Evolutionary conservation across 2,113 vertebrate species (phyloP), one percentile per base, ranked within the genome.

Genomic region (Cichladusa arquata): DNA sequence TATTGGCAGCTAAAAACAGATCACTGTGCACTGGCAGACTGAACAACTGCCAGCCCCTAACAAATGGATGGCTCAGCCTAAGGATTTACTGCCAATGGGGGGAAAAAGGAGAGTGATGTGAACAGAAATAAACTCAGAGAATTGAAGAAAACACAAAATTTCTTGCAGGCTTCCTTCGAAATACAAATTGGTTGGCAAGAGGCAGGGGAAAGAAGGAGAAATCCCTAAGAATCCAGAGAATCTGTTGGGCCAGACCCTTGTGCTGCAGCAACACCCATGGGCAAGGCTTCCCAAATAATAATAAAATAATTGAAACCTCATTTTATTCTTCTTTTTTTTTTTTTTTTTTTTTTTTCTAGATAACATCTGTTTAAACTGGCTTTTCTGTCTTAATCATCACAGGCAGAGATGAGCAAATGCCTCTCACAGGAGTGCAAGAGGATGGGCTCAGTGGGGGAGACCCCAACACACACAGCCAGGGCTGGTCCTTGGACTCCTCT

Each of bases 1-100:
- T 94, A 97, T 96, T 97, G 97, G 96, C 96, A 96, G 93, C 93
- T 94, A 87, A 93, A 92, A 96, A 93, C 92, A 90, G 94, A 97
- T 97, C 87, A 71, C 82, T 54, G 40, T 9, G 40, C 87, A 36
- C 91, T 89, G 92, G 71, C 60, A 96, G 94, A 81, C 86, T 90
- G 96, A 97, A 53, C 82, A 93, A 74, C 95, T 97, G 97, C 95
- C 96, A 96, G 0, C 77, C 50, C 62, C 70, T 90, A 96, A 97
- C 93, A 89, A 96, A 97, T 95, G 90, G 85, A 96, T 95, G 83
- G 92, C 92, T 95, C 91, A 87, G 73, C 76, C 78, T 31, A 85
- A 96, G 92, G 96, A 97, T 96, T 97, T 97, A 97, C 95, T 96
- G 94, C 96, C 93, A 92, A 1, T 94, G 85, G 44, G 78, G 53